Conservation (phyloP, 2,888 invertebrate genomes). For the Augochlorella aurata region DNA sequence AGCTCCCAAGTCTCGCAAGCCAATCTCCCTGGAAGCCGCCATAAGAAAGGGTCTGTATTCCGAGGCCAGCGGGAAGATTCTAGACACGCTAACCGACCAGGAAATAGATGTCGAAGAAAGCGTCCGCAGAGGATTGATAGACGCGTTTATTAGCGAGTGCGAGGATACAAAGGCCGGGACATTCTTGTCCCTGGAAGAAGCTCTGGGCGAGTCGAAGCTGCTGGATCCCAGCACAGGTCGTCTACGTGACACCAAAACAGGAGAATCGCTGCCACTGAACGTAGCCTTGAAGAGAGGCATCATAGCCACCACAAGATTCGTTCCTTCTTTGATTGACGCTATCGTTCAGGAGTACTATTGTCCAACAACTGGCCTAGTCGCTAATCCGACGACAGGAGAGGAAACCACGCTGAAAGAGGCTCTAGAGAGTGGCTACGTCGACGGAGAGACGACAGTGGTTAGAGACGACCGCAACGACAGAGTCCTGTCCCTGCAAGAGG, state of each 20-base stretch:
- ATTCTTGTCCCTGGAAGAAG: constrained; percentile 89
- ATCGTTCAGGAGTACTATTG: constrained; percentile 90
- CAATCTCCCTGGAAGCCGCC: constrained; percentile 91
- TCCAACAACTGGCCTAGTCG: constrained; percentile 88
- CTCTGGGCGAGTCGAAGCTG: constrained; percentile 83
- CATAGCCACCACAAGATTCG: constrained; percentile 88
- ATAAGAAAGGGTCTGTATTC: constrained; percentile 88
- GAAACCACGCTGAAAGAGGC: constrained; percentile 90
- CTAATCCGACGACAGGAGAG: constrained; percentile 90
- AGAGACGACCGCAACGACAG: constrained; percentile 88
- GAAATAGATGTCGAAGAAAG: constrained; percentile 89
- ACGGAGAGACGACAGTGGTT: constrained; percentile 88
- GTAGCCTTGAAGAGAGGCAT: constrained; percentile 88
- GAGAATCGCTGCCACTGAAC: constrained; percentile 86
- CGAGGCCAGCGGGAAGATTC: constrained; percentile 87
- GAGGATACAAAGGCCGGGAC: constrained; percentile 89
- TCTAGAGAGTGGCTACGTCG: constrained; percentile 87
- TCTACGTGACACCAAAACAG: constrained; percentile 88
- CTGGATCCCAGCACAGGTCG: constrained; percentile 88
- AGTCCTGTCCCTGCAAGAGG: constrained; percentile 87
- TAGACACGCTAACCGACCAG: constrained; percentile 88
- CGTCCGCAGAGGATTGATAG: constrained; percentile 90
- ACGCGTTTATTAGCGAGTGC: constrained; percentile 91
- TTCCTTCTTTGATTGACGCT: constrained; percentile 88
- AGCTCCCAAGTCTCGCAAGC: constrained; percentile 86